Evolutionary conservation across 2,888 invertebrate species (phyloP).

Genomic region (Parnassius glacialis): DNA sequence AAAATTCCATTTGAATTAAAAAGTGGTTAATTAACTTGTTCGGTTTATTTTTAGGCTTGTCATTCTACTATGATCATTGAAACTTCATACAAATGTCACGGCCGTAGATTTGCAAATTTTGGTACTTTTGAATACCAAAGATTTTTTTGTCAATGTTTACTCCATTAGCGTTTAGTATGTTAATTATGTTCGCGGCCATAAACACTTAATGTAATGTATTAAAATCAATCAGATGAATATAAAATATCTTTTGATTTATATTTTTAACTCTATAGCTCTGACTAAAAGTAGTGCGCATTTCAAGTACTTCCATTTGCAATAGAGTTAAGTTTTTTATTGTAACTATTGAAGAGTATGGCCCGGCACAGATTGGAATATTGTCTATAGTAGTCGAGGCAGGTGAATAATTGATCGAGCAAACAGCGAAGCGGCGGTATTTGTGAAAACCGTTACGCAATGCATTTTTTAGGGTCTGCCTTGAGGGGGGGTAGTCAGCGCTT

Average conservation of each 20-base stretch:
- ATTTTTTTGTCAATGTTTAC: conserved; percentile 30
- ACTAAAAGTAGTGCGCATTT: background rate
- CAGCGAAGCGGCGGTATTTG: conserved; percentile 56
- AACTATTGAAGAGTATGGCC: background rate
- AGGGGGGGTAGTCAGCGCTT: conserved; percentile 73
- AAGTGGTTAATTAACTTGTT: conserved; percentile 14
- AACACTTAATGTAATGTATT: conserved; percentile 1
- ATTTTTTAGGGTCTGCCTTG: conserved; percentile 76
- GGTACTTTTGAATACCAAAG: conserved; percentile 31
- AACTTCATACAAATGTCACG: conserved; percentile 43
- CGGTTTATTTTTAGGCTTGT: conserved; percentile 25
- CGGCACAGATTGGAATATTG: background rate
- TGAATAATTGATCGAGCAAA: conserved; percentile 77
- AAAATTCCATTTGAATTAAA: conserved; percentile 1
- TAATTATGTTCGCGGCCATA: conserved; percentile 8
- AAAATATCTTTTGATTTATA: background rate
- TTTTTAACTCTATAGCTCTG: too few relatives aligned
- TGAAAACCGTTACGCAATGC: conserved; percentile 79
- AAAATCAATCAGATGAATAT: background rate
- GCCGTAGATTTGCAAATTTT: conserved; percentile 39
- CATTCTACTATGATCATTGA: conserved; percentile 31
- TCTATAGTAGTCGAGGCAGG: conserved; percentile 43
- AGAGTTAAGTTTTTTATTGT: background rate
- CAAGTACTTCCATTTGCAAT: background rate
- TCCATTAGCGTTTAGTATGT: conserved; percentile 19